These are phyloP conservation scores for Eilema griseolum DNA, from an alignment of 2,888 invertebrate genomes.

Conservation along the genomic window DNA sequence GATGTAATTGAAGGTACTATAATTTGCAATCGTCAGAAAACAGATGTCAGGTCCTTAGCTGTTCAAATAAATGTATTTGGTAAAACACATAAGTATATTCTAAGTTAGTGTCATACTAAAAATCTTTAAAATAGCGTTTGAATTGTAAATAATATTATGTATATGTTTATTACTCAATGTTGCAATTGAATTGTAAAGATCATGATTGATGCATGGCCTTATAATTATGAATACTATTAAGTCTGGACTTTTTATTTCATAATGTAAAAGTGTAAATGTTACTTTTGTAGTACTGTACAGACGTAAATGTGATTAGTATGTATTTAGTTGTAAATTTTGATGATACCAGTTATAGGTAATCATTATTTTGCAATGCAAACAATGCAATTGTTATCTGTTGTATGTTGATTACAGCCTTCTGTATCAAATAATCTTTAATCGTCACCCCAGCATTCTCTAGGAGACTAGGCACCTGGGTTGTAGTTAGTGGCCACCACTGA, in stretches of 20 bases:
- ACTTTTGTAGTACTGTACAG: background rate
- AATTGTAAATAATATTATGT: constrained; percentile 6
- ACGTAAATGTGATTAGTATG: background rate
- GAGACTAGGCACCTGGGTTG: too few species aligned
- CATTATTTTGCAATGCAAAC: constrained; percentile 32
- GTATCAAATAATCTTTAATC: background rate
- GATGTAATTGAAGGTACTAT: constrained; percentile 89
- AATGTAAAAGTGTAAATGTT: background rate
- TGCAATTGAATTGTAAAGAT: background rate
- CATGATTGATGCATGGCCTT: background rate
- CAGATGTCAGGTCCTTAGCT: constrained; percentile 91
- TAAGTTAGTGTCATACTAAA: constrained; percentile 80
- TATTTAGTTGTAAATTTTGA: constrained; percentile 9
- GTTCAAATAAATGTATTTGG: constrained; percentile 90
- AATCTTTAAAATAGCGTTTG: background rate
- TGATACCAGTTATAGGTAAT: constrained; percentile 29
- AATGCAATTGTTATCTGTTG: constrained; percentile 27
- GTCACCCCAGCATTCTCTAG: too few species aligned
- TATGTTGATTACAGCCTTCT: constrained; percentile 17
- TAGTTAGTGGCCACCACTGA: too few species aligned
- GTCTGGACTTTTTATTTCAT: background rate
- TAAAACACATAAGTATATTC: constrained; percentile 88
- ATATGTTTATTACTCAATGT: background rate
- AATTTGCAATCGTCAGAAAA: constrained; percentile 90
- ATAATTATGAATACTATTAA: background rate